These are phyloP conservation scores for Choreutis nemorana DNA, from an alignment of 2,888 invertebrate genomes.

Conservation along the genomic window DNA sequence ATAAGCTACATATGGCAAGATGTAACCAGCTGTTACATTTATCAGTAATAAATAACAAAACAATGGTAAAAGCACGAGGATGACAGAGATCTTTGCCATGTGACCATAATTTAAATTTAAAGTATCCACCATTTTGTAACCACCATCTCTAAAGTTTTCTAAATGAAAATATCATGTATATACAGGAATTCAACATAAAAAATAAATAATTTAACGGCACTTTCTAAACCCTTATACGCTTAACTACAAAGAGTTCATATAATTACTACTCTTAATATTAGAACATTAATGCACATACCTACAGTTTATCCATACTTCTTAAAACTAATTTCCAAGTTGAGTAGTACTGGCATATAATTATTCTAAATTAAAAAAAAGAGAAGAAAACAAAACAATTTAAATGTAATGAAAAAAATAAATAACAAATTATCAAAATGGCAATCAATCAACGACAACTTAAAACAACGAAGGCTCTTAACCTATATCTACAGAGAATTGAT, in stretches of 20 bases:
- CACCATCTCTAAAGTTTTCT: conserved; percentile 52
- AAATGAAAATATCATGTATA: conserved; percentile 55
- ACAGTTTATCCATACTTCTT: conserved; percentile 25
- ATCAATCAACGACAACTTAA: conserved; percentile 26
- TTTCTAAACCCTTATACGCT: conserved; percentile 52
- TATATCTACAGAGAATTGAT: conserved; percentile 34
- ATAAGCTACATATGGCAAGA: conserved; percentile 28
- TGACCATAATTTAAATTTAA: conserved; percentile 20
- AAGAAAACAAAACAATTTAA: conserved; percentile 38
- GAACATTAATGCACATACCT: conserved; percentile 43
- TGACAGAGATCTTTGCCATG: conserved; percentile 41
- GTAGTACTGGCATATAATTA: conserved; percentile 58
- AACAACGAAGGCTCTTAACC: conserved; percentile 16
- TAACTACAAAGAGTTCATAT: too few species aligned
- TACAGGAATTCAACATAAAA: conserved; percentile 61
- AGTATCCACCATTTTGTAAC: conserved; percentile 34
- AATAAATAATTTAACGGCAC: conserved; percentile 64
- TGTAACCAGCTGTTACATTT: too few species aligned
- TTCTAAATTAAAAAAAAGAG: conserved; percentile 27
- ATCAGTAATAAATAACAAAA: too few species aligned
- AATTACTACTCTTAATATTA: conserved; percentile 38
- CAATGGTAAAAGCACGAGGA: too few species aligned
- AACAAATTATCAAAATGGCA: conserved; percentile 51
- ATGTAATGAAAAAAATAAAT: conserved; percentile 59
- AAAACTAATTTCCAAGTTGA: conserved; percentile 30